Percentiles rank a stretch among this genome's conserved stretches.
These are phyloP conservation scores for Drosophila pseudotalamancana DNA, from an alignment of 2,888 invertebrate species.

Conservation along the genomic window DNA sequence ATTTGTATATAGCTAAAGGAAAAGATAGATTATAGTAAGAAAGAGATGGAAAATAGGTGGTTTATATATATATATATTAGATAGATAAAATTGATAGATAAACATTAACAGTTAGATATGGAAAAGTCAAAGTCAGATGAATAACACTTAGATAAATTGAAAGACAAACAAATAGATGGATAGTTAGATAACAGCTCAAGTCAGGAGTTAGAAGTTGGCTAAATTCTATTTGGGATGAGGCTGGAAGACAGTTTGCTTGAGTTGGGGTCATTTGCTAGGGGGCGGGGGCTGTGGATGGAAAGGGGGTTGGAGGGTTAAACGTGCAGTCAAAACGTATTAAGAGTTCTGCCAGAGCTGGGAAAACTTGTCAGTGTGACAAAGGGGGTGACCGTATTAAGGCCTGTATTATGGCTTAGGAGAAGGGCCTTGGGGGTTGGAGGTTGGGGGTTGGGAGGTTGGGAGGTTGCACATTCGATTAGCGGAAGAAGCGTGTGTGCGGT, in stretches of 20 bases:
- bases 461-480: constrained; percentile 65
- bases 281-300: not conserved
- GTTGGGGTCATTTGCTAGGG: constrained; percentile 78
- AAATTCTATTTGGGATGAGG: not conserved
- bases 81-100: no score
- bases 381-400: not conserved
- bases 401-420: not conserved
- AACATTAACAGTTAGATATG: no score
- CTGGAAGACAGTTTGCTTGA: constrained; percentile 69
- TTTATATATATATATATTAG: no score
- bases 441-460: not conserved
- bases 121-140: no score
- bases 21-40: no score
- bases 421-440: no score
- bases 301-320: constrained; percentile 39
- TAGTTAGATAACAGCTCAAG: no score
- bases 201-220: not conserved
- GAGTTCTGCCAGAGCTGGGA: constrained; percentile 50
- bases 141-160: no score
- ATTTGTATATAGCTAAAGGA: no score
- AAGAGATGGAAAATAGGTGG: no score
- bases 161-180: no score
- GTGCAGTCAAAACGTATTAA: constrained; percentile 75
- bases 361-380: constrained; percentile 19
- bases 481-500: constrained; percentile 47